Base-by-base conservation (phyloP, 2,113 vertebrate species). In the Grammomys surdaster region DNA sequence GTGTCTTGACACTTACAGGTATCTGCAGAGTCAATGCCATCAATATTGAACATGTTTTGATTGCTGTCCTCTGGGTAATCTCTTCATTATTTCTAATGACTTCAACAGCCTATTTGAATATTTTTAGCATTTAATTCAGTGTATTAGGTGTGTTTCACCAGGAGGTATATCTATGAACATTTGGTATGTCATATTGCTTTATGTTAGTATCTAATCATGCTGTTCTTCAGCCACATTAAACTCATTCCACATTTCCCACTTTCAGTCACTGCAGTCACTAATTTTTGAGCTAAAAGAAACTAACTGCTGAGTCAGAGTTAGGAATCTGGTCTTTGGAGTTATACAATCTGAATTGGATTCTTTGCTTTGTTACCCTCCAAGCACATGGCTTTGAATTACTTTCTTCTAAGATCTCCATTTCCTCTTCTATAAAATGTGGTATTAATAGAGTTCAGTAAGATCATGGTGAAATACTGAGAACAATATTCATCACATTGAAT, bases 171-270 rank as follows among this genome's bases (percentile, higher is more conserved):
- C 73, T 75, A n/a, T 94, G 63, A 96, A 88, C 58, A 92, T 84
- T 63, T 72, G 40, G 17, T 90, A 31, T 95, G 19, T 76, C 54
- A 54, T 95, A 36, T 46, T 96, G 13, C 80, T 63, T 89, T 92
- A 75, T 40, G 13, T 82, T 67, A 13, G 91, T 84, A 28, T 88
- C 13, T 63, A 94, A 92, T 63, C 75, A 90, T 85, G 69, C 28
- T 90, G 11, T 54, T 54, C 76, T 70, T 78, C 40, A 82, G 12
- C 80, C n/a, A 58, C 63, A 80, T 22, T 69, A 73, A 90, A 88
- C 9, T n/a, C 19, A 80, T 67, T 11, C 4, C 16, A 75, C n/a
- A 73, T 56, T 85, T 76, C 22, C 5, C 11, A 85, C 20, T 81
- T 93, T 46, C 5, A 76, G 33, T 2, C 11, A 43, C 58, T 46